phyloP scores from a whole-genome alignment of 2,888 invertebrate species.

The Hypsopygia costalis region DNA sequence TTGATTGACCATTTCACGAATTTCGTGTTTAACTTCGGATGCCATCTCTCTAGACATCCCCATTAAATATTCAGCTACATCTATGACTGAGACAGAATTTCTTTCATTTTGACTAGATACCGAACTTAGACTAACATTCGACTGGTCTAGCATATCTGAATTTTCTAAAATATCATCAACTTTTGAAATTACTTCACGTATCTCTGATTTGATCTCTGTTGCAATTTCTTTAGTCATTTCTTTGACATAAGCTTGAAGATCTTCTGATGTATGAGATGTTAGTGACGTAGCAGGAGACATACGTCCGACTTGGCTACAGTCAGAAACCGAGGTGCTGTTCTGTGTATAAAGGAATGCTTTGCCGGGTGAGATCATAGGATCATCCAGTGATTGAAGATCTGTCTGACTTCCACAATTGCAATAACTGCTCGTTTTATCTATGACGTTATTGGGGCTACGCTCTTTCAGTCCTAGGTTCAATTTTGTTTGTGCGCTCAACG shows the following conservation, averaged over 20 bases:
- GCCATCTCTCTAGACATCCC: slow-evolving; percentile 90
- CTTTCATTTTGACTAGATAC: slow-evolving; percentile 82
- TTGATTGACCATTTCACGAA: slow-evolving; percentile 86
- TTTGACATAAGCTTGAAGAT: slow-evolving; percentile 87
- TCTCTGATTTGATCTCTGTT: slow-evolving; percentile 90
- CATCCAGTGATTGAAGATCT: slow-evolving; percentile 84
- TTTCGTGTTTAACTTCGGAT: slow-evolving; percentile 89
- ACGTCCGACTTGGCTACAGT: slow-evolving; percentile 78
- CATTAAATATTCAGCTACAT: slow-evolving; percentile 88
- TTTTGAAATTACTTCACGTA: slow-evolving; percentile 88
- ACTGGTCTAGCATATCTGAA: slow-evolving; percentile 81
- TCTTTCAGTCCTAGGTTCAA: slow-evolving; percentile 82
- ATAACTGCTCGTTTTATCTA: slow-evolving; percentile 66
- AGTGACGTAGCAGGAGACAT: slow-evolving; percentile 79
- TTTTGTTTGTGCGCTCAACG: slow-evolving; percentile 82
- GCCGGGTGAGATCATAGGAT: slow-evolving; percentile 67
- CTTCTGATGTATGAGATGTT: slow-evolving; percentile 80
- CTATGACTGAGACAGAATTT: slow-evolving; percentile 87
- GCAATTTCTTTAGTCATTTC: slow-evolving; percentile 89
- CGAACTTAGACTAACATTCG: slow-evolving; percentile 70
- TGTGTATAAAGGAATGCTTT: slow-evolving; percentile 69
- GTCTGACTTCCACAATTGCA: slow-evolving; percentile 88
- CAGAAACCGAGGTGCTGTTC: slow-evolving; percentile 75
- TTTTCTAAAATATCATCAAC: slow-evolving; percentile 89
- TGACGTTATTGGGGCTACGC: slow-evolving; percentile 60